Conservation (phyloP, 2,797 vertebrate genomes). For the Esox masquinongy region DNA sequence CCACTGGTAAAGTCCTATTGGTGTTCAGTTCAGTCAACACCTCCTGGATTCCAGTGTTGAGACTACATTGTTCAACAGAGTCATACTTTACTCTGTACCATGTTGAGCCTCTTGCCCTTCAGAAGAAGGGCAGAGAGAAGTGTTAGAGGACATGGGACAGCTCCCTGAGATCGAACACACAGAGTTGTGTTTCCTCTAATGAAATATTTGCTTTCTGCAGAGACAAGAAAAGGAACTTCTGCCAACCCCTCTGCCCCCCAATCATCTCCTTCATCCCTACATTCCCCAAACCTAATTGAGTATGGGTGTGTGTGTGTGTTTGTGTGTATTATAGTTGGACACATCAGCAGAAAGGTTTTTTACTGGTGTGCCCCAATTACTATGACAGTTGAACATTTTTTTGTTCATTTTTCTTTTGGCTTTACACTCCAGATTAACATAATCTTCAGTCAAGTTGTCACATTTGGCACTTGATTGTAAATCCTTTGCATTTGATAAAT, state of each 20-base stretch:
- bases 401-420: too few relatives aligned
- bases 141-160: constrained; percentile 32
- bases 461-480: too few relatives aligned
- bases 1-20: not conserved
- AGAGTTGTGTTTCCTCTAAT: constrained; percentile 52
- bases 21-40: not conserved
- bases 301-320: constrained; percentile 2
- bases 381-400: too few relatives aligned
- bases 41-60: not conserved
- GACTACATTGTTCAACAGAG: not conserved
- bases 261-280: constrained; percentile 8
- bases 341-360: too few relatives aligned
- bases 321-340: not conserved
- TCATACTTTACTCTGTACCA: constrained; percentile 7
- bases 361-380: too few relatives aligned
- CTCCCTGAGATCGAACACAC: constrained; percentile 40
- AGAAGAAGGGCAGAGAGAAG: not conserved
- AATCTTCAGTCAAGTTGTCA: too few relatives aligned
- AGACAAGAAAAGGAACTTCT: constrained; percentile 33
- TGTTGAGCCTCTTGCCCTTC: constrained; percentile 51
- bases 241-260: constrained; percentile 5
- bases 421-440: too few relatives aligned
- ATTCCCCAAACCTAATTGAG: not conserved
- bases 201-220: constrained; percentile 54
- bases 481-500: too few relatives aligned